Conservation (phyloP, 2,888 invertebrate genomes). For the Salpingus planirostris region DNA sequence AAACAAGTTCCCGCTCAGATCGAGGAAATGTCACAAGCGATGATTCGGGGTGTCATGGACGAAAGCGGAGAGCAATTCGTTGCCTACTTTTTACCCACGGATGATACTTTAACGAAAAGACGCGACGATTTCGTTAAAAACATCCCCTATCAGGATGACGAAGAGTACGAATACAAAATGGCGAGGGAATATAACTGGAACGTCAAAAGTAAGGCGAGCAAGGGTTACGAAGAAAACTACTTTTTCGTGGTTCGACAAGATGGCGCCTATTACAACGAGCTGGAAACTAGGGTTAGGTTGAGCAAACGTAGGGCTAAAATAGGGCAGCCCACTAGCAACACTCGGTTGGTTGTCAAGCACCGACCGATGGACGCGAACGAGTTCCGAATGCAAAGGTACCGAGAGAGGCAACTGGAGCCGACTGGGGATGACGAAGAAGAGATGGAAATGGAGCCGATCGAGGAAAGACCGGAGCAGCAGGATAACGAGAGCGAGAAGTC, state of each 20-base stretch:
- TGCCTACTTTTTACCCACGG: slow-evolving; percentile 94
- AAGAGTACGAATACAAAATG: slow-evolving; percentile 94
- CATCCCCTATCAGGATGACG: slow-evolving; percentile 77
- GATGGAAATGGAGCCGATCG: slow-evolving; percentile 44
- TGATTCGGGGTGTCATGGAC: slow-evolving; percentile 99
- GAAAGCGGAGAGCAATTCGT: slow-evolving; percentile 99
- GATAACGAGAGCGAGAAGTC: slow-evolving; percentile 36
- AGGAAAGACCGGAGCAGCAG: too few relatives aligned
- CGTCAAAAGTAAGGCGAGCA: slow-evolving; percentile 79
- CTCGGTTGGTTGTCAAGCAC: slow-evolving; percentile 82
- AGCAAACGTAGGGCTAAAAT: slow-evolving; percentile 84
- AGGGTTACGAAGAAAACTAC: slow-evolving; percentile 91
- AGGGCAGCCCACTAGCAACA: slow-evolving; percentile 57
- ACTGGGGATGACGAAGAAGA: slow-evolving; percentile 52
- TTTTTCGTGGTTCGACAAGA: slow-evolving; percentile 88
- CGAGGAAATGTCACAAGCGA: slow-evolving; percentile 98
- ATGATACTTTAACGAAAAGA: slow-evolving; percentile 83
- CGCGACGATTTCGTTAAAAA: slow-evolving; percentile 68
- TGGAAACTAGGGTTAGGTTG: slow-evolving; percentile 89
- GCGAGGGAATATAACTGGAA: slow-evolving; percentile 99
- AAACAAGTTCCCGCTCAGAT: slow-evolving; percentile 80
- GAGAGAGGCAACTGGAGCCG: slow-evolving; percentile 85
- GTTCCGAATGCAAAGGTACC: slow-evolving; percentile 73
- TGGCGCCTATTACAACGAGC: slow-evolving; percentile 88
- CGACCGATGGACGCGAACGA: slow-evolving; percentile 77